phyloP scores from a whole-genome alignment of 2,888 invertebrate species.

The Sminthurides aquaticus region DNA sequence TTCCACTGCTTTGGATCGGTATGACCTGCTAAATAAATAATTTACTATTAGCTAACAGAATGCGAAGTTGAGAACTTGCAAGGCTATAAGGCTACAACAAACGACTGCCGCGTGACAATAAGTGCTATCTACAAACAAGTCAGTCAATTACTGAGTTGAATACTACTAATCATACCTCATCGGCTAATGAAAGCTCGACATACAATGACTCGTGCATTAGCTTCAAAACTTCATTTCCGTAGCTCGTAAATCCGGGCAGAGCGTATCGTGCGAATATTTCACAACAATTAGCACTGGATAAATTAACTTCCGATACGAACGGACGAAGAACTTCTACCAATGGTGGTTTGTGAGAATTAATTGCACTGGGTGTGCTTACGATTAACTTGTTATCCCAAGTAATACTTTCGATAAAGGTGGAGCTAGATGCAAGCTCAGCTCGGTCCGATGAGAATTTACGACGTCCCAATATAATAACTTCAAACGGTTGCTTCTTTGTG shows the following conservation, averaged over 20 bases:
- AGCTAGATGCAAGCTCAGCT: neutral
- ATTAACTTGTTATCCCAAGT: conserved; percentile 50
- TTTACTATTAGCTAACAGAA: too few relatives aligned
- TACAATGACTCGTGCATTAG: conserved; percentile 63
- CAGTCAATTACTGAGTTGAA: too few relatives aligned
- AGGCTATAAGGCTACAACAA: too few relatives aligned
- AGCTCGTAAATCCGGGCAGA: conserved; percentile 72
- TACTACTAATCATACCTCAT: too few relatives aligned
- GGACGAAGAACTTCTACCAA: conserved; percentile 48
- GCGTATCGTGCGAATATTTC: conserved; percentile 91
- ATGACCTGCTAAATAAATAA: too few relatives aligned
- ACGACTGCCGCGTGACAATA: too few relatives aligned
- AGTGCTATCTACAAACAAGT: too few relatives aligned
- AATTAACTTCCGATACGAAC: conserved; percentile 8
- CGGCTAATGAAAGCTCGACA: too few relatives aligned
- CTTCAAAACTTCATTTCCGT: conserved; percentile 78
- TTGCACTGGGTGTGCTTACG: conserved; percentile 77
- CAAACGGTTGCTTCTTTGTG: conserved; percentile 78
- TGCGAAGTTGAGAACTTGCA: too few relatives aligned
- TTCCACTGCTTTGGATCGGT: too few relatives aligned
- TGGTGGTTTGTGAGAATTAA: conserved; percentile 94
- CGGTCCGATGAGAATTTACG: conserved; percentile 26
- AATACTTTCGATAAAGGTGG: neutral
- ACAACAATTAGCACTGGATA: conserved; percentile 52
- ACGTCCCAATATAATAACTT: conserved; percentile 63